Conservation (phyloP, 2,113 vertebrate genomes). For the Corythornis vintsioides region DNA sequence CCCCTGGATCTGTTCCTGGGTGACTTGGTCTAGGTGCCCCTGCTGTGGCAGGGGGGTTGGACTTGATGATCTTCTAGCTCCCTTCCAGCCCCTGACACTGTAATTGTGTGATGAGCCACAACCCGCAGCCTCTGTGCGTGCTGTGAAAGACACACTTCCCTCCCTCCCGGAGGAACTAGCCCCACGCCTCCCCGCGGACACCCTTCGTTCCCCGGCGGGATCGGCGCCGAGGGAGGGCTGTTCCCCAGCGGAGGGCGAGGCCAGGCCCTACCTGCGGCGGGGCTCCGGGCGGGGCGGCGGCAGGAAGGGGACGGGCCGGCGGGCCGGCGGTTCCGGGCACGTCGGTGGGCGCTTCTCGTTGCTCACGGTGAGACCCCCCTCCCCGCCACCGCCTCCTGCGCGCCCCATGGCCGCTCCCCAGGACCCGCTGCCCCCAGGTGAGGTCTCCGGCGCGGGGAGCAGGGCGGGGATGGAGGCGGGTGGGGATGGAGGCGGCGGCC, state of each 20-base stretch:
- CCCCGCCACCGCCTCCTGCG: not conserved
- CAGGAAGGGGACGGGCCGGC: constrained; percentile 17
- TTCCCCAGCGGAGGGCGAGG: not conserved
- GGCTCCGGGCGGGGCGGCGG: not conserved
- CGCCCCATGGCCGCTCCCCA: constrained; percentile 69
- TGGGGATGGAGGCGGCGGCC: not conserved
- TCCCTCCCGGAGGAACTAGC: not conserved
- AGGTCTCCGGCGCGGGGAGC: not conserved
- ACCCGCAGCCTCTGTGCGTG: fast-evolving
- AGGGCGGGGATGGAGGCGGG: not conserved
- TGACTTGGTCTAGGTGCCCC: too few species aligned
- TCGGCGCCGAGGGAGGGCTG: too few species aligned
- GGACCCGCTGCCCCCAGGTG: constrained; percentile 67
- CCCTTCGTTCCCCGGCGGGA: fast-evolving
- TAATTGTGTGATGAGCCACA: fast-evolving
- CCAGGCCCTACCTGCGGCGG: constrained; percentile 45
- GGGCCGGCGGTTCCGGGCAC: not conserved
- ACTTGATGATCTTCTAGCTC: too few species aligned
- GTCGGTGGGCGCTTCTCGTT: not conserved
- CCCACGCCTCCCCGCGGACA: not conserved
- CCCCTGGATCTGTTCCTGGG: too few species aligned
- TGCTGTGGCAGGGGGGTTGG: too few species aligned
- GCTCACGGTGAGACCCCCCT: not conserved
- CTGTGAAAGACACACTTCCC: fast-evolving
- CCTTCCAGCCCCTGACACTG: too few species aligned